These are phyloP conservation scores for Peribatodes rhomboidaria DNA, from an alignment of 2,888 invertebrate genomes.

Conservation along the genomic window DNA sequence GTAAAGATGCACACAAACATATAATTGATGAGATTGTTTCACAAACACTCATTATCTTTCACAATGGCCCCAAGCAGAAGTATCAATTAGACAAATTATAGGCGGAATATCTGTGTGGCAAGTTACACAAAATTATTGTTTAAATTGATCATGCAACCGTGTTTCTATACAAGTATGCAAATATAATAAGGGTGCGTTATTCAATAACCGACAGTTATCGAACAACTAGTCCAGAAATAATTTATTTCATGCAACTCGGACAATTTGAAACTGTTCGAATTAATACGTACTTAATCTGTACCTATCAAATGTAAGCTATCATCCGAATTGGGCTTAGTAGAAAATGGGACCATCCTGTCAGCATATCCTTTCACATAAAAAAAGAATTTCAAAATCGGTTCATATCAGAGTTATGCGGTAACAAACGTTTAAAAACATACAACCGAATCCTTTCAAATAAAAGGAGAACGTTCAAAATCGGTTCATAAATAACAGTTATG, in stretches of 20 bases:
- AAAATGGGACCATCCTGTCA: no score
- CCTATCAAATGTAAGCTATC: no score
- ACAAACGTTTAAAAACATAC: no score
- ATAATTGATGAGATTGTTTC: constrained; percentile 54
- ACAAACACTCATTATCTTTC: constrained; percentile 57
- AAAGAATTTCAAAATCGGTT: no score
- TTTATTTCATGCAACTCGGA: constrained; percentile 23
- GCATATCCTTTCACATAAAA: no score
- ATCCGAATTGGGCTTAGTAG: no score
- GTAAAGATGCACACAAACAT: constrained; percentile 45
- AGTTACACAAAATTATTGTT: constrained; percentile 53
- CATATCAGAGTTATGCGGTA: no score
- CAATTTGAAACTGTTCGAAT: constrained; percentile 28
- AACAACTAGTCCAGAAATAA: constrained; percentile 53
- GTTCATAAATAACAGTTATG: no score
- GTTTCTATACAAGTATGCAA: constrained; percentile 59
- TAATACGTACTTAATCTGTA: no score
- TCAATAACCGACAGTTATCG: constrained; percentile 53
- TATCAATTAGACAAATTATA: constrained; percentile 62
- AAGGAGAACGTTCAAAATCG: no score
- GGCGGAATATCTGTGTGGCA: constrained; percentile 50
- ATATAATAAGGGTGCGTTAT: constrained; percentile 62
- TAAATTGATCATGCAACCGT: constrained; percentile 55
- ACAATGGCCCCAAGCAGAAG: constrained; percentile 61
- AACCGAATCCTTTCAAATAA: no score